Evolutionary conservation across 2,113 vertebrate genomes (phyloP).

Genomic region (Mesocricetus auratus): DNA sequence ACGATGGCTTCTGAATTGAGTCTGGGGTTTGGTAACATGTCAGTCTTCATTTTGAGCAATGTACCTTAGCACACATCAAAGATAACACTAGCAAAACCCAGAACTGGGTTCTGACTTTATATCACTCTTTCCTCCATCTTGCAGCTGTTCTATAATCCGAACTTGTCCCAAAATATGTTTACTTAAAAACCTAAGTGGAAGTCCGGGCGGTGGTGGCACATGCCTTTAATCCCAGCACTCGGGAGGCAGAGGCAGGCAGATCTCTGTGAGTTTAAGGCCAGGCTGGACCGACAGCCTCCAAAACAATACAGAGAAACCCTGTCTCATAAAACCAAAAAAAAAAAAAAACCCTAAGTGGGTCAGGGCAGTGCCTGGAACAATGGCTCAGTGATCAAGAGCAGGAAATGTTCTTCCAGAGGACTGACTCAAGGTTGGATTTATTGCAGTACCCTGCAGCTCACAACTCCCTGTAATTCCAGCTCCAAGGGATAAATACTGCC

Average conservation of each 20-base stretch:
- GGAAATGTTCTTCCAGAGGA: background rate
- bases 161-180: background rate
- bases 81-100: background rate
- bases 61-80: background rate
- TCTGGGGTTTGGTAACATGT: background rate
- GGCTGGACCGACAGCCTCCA: too few relatives aligned
- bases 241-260: too few relatives aligned
- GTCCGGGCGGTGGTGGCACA: too few relatives aligned
- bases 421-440: background rate
- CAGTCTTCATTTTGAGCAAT: background rate
- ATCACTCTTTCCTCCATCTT: background rate
- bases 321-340: too few relatives aligned
- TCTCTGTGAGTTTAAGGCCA: too few relatives aligned
- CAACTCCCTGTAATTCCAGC: background rate
- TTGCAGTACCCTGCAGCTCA: background rate
- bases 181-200: background rate
- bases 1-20: background rate
- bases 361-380: too few relatives aligned
- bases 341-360: background rate
- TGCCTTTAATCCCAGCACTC: too few relatives aligned
- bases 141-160: background rate
- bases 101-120: background rate
- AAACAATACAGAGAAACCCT: too few relatives aligned
- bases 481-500: background rate
- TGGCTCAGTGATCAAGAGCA: background rate